phyloP scores from a whole-genome alignment of 2,888 invertebrate species.

The Rambutsinella grinnellia region DNA sequence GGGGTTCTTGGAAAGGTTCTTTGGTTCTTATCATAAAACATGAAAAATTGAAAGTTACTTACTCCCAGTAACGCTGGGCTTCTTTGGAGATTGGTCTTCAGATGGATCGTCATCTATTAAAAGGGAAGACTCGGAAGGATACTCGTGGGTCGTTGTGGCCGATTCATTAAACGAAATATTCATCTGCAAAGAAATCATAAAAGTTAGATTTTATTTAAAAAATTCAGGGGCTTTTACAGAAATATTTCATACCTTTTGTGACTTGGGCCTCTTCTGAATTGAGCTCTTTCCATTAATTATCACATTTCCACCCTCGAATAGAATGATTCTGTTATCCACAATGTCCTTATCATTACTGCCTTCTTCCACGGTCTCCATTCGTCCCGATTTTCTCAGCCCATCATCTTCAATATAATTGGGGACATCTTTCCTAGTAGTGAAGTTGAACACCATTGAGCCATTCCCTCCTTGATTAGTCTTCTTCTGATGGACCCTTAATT shows the following conservation, averaged over 20 bases:
- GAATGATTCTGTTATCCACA: slow-evolving; percentile 71
- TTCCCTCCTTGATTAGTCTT: slow-evolving; percentile 63
- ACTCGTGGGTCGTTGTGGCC: slow-evolving; percentile 90
- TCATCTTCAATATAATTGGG: slow-evolving; percentile 94
- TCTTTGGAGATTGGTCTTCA: slow-evolving; percentile 64
- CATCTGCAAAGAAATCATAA: slow-evolving; percentile 75
- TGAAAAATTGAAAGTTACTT: slow-evolving; percentile 30
- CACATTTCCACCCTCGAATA: slow-evolving; percentile 89
- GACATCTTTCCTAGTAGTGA: slow-evolving; percentile 83
- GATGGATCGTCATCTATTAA: slow-evolving; percentile 73
- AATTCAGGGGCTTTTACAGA: background rate
- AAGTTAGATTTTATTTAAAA: background rate
- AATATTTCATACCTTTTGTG: slow-evolving; percentile 73
- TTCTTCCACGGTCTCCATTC: slow-evolving; percentile 29
- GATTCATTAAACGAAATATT: slow-evolving; percentile 92
- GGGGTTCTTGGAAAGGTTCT: too few species aligned
- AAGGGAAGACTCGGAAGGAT: slow-evolving; percentile 90
- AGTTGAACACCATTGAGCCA: slow-evolving; percentile 85
- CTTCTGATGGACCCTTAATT: slow-evolving; percentile 63
- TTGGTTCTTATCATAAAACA: too few species aligned
- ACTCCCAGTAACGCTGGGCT: slow-evolving; percentile 63
- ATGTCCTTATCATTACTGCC: slow-evolving; percentile 53
- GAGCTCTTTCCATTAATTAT: slow-evolving; percentile 91
- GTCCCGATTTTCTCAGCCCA: slow-evolving; percentile 73
- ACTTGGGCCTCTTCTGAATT: slow-evolving; percentile 76